Evolutionary conservation across 64 coral and sea anemone genomes (phyloP), one percentile per base, ranked within the genome.

Genomic region (Hydrozoanthus tunicans): DNA sequence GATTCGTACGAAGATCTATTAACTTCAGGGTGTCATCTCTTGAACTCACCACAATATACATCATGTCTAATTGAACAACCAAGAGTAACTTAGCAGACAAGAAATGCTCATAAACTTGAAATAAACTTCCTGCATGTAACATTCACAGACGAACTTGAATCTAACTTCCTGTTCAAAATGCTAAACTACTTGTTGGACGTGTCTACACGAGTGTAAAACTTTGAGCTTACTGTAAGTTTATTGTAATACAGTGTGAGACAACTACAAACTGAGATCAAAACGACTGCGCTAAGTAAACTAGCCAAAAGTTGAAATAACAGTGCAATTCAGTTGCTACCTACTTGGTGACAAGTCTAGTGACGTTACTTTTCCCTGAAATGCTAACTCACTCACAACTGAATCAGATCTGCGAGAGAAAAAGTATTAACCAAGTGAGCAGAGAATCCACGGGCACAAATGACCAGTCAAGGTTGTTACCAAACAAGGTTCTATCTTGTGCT

Each of bases 361-460:
- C 1, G 96, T 98, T 70, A 98, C 94, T 98, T 95, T 95, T 56
- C 96, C 96, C 51, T 95, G 96, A n/a, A 98, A 89, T 69, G 88
- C 77, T 72, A 98, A 95, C 82, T 98, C 96, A n/a, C 82, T 91
- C 81, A 95, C 93, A 90, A 23, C 81, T 25, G 96, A 91, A 9
- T 95, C 96, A 80, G 93, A 89, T 84, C 96, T 98, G 73, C 51
- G 72, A 90, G 68, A 14, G 67, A 75, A 59, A 25, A 3, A 70
- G 4, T 13, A 17, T 51, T 51, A 4, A 12, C 58, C 20, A 20
- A 20, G 7, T 7, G 7, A 51, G 70, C 70, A 73, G 70, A 20
- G 20, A 20, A 20, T 20, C 20, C 20, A 20, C 20, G 20, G 20
- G 20, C 20, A 20, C 20, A 20, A 20, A 20, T 20, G 20, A 20